These are phyloP conservation scores for Akabosia matsudoensis DNA, from an alignment of 1,140 invertebrate species.

Conservation along the genomic window DNA sequence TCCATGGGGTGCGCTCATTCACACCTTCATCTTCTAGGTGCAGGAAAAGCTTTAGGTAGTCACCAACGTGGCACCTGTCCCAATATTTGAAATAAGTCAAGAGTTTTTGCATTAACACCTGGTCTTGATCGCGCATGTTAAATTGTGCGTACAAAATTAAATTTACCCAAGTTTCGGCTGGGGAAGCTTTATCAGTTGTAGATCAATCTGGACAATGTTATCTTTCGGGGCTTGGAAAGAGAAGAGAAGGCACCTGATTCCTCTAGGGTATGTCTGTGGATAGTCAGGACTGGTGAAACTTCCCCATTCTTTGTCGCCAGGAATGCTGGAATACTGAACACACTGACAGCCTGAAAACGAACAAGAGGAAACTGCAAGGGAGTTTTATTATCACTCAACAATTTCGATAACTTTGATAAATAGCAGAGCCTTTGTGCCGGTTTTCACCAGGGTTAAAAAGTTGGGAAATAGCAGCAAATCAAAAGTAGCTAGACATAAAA, in stretches of 20 bases:
- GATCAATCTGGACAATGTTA: slow-evolving; percentile 74
- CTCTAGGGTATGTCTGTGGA: slow-evolving; percentile 69
- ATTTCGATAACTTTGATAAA: neutral
- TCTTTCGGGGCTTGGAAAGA: slow-evolving; percentile 71
- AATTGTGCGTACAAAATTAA: neutral
- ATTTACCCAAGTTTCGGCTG: neutral
- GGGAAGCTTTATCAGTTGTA: slow-evolving; percentile 53
- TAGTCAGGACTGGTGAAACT: slow-evolving; percentile 77
- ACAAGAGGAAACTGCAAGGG: slow-evolving; percentile 12
- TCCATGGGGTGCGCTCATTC: slow-evolving; percentile 73
- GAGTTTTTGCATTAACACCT: neutral
- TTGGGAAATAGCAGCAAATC: neutral
- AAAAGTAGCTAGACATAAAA: no score
- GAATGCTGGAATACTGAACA: slow-evolving; percentile 70
- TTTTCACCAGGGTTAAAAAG: neutral
- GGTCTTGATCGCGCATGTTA: neutral
- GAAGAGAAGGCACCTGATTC: slow-evolving; percentile 49
- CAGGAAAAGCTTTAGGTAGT: slow-evolving; percentile 75
- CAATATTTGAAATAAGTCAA: neutral
- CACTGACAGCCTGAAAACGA: slow-evolving; percentile 70
- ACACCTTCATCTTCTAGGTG: slow-evolving; percentile 65
- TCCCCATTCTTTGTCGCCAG: slow-evolving; percentile 70
- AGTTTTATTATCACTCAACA: neutral
- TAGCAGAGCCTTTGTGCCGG: no score
- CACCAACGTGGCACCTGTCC: slow-evolving; percentile 70